Conservation (phyloP, 64 coral and sea anemone genomes). For the Actinia equina region DNA sequence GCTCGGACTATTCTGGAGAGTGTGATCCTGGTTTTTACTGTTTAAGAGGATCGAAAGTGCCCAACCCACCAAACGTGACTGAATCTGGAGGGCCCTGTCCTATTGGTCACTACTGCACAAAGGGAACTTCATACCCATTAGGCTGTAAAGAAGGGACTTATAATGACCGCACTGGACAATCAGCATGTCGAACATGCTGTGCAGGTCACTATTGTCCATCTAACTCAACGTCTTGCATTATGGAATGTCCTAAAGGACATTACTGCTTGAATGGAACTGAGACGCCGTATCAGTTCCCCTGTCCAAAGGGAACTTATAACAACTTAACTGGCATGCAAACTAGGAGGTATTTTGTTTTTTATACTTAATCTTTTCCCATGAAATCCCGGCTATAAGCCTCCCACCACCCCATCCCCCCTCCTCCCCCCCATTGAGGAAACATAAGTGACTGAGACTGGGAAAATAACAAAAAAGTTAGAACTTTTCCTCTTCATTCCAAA, state of each 20-base stretch:
- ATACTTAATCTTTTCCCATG: no score
- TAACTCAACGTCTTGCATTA: slow-evolving; percentile 64
- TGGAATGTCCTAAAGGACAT: slow-evolving; percentile 75
- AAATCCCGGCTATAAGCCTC: no score
- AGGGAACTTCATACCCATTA: slow-evolving; percentile 73
- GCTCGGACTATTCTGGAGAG: slow-evolving; percentile 65
- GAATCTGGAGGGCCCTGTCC: slow-evolving; percentile 88
- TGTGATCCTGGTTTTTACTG: slow-evolving; percentile 97
- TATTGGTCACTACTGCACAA: slow-evolving; percentile 75
- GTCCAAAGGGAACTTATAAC: slow-evolving; percentile 82
- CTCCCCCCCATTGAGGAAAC: no score
- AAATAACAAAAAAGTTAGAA: no score
- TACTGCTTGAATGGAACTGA: slow-evolving; percentile 69
- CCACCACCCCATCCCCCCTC: no score
- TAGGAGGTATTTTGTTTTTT: slow-evolving; percentile 39
- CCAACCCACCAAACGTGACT: slow-evolving; percentile 70
- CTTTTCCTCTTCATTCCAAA: no score
- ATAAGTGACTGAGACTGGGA: no score
- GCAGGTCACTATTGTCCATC: slow-evolving; percentile 82
- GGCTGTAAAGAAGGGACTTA: slow-evolving; percentile 78
- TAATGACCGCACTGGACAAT: slow-evolving; percentile 88
- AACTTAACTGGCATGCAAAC: slow-evolving; percentile 57
- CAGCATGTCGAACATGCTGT: slow-evolving; percentile 72
- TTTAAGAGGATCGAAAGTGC: slow-evolving; percentile 72
- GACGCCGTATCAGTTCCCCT: slow-evolving; percentile 61